These are phyloP conservation scores for Anas platyrhynchos DNA, from an alignment of 2,113 vertebrate genomes.

Conservation along the genomic window DNA sequence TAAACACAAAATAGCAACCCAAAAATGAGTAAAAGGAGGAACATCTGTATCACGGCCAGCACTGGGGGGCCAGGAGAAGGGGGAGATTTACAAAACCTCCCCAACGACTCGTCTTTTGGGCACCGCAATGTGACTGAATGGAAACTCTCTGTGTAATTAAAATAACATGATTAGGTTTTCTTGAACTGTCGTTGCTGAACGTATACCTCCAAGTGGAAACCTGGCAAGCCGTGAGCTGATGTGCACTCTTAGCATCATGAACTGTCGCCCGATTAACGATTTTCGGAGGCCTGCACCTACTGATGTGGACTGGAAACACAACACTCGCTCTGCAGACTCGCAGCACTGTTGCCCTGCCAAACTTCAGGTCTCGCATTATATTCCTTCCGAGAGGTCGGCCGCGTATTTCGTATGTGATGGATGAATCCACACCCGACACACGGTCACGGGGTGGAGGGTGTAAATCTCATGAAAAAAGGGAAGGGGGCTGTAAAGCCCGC, in stretches of 20 bases:
- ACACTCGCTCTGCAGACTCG: neutral
- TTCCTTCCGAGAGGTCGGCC: fast-evolving
- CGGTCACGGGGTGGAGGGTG: fast-evolving
- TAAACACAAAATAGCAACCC: neutral
- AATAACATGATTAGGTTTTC: neutral
- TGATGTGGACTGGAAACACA: neutral
- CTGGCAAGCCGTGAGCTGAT: neutral
- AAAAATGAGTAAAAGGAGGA: neutral
- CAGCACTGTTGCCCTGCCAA: neutral
- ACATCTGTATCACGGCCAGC: neutral
- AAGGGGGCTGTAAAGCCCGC: too few species aligned
- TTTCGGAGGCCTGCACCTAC: neutral
- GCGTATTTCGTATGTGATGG: neutral
- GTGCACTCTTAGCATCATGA: neutral
- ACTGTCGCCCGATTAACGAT: neutral
- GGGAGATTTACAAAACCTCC: neutral
- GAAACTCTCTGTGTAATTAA: neutral
- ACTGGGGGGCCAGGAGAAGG: neutral
- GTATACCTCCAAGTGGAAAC: neutral
- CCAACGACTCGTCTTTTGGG: neutral
- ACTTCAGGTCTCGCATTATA: neutral
- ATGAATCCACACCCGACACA: fast-evolving
- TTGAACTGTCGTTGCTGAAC: neutral
- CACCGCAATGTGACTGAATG: neutral
- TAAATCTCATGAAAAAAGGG: neutral